Conservation (phyloP, 2,797 vertebrate species). For the Acipenser oxyrinchus region DNA sequence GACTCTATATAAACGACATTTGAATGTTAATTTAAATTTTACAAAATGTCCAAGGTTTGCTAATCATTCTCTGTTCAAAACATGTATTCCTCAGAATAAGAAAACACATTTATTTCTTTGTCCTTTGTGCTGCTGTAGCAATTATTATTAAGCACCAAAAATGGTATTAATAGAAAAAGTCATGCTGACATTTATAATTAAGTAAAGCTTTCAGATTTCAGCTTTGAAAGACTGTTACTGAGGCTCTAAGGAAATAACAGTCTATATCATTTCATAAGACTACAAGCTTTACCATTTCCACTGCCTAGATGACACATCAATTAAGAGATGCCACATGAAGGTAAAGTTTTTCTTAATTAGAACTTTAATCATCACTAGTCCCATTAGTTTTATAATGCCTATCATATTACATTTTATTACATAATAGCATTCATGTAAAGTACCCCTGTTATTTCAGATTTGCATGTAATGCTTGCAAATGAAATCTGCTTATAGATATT, state of each 20-base stretch:
- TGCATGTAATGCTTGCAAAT: slow-evolving; percentile 19
- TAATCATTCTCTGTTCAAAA: background rate
- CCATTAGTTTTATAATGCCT: slow-evolving; percentile 13
- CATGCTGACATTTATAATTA: background rate
- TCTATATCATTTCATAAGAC: background rate
- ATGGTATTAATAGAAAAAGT: background rate
- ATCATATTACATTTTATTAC: slow-evolving; percentile 8
- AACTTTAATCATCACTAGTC: slow-evolving; percentile 14
- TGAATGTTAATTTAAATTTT: too few relatives aligned
- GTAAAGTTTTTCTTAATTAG: slow-evolving; percentile 25
- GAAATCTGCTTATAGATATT: slow-evolving; percentile 23
- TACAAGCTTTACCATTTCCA: slow-evolving; percentile 19
- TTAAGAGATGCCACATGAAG: slow-evolving; percentile 22
- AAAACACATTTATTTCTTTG: background rate
- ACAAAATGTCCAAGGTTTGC: background rate
- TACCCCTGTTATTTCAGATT: slow-evolving; percentile 13
- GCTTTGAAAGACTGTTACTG: background rate
- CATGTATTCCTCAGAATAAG: too few relatives aligned
- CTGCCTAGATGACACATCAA: slow-evolving; percentile 10
- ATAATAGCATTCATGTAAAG: slow-evolving; percentile 29
- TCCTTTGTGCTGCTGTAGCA: background rate
- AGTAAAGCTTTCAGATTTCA: slow-evolving; percentile 3
- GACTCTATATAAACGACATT: too few relatives aligned
- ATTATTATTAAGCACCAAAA: background rate
- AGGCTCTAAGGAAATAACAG: slow-evolving; percentile 28